Evolutionary conservation across 2,113 vertebrate genomes (phyloP).

Genomic region (Petrocephalus zakoni): DNA sequence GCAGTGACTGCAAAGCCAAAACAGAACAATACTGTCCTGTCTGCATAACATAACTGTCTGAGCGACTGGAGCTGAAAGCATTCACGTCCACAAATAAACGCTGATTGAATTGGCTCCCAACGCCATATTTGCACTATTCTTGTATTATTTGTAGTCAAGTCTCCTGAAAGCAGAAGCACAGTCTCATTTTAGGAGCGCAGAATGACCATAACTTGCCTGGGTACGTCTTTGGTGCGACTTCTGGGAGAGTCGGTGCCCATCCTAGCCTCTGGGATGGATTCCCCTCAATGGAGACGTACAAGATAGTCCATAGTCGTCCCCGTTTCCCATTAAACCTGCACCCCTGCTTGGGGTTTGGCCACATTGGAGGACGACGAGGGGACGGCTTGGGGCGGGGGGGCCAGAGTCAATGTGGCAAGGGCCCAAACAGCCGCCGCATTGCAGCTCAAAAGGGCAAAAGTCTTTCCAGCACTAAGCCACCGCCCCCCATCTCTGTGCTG

Average conservation of each 20-base stretch:
- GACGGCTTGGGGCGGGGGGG: not conserved
- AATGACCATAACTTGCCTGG: not conserved
- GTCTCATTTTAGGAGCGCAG: not conserved
- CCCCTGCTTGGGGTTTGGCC: not conserved
- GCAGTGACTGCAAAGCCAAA: not conserved
- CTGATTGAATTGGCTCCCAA: not conserved
- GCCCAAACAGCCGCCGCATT: slow-evolving; percentile 33
- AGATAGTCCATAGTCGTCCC: not conserved
- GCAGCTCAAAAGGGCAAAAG: slow-evolving; percentile 33
- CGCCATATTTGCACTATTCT: not conserved
- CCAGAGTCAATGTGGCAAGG: slow-evolving; percentile 20
- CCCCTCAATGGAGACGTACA: not conserved
- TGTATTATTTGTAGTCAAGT: not conserved
- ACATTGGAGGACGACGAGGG: not conserved
- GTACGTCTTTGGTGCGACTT: not conserved
- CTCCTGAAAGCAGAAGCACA: not conserved
- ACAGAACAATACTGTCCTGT: not conserved
- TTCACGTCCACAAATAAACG: not conserved
- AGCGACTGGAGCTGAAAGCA: not conserved
- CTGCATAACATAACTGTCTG: not conserved
- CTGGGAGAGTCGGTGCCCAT: not conserved
- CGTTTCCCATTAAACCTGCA: not conserved
- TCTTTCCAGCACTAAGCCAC: slow-evolving; percentile 41
- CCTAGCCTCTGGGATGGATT: not conserved
- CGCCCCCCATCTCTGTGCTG: slow-evolving; percentile 14